Conservation (phyloP, 2,888 invertebrate species). For the Mimumesa dahlbomi region DNA sequence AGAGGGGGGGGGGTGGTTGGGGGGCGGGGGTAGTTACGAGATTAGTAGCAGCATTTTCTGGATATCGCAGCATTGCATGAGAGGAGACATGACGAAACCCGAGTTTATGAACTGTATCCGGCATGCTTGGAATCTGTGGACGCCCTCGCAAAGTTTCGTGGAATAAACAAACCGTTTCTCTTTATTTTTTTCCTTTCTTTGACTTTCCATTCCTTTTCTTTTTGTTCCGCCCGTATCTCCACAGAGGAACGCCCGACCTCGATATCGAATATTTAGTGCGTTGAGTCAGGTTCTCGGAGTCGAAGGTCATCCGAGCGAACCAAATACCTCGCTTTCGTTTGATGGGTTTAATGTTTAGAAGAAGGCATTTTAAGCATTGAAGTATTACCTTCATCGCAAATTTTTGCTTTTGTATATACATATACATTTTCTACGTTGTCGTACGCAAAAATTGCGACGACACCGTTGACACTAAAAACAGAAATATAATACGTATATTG, state of each 20-base stretch:
- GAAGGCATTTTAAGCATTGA: no score
- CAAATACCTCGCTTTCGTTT: constrained; percentile 16
- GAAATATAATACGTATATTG: no score
- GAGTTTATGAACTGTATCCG: constrained; percentile 41
- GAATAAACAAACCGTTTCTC: constrained; percentile 38
- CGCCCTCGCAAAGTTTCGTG: constrained; percentile 44
- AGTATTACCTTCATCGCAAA: no score
- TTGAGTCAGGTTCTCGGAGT: constrained; percentile 36
- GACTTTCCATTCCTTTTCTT: no score
- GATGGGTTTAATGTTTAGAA: no score
- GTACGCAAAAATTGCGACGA: no score
- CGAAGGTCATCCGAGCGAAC: constrained; percentile 40
- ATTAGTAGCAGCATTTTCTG: no score
- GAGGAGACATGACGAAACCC: constrained; percentile 22
- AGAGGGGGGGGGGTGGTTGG: not conserved
- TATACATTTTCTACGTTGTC: no score
- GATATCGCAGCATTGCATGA: not conserved
- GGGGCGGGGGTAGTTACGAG: not conserved
- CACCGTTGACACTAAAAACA: no score
- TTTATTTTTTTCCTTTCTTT: no score
- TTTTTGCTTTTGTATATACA: no score
- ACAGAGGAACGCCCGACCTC: constrained; percentile 48
- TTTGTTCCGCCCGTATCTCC: not conserved
- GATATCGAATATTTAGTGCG: constrained; percentile 47
- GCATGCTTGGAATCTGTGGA: constrained; percentile 41